Conservation (phyloP, 2,797 vertebrate genomes). For the Geotria australis region DNA sequence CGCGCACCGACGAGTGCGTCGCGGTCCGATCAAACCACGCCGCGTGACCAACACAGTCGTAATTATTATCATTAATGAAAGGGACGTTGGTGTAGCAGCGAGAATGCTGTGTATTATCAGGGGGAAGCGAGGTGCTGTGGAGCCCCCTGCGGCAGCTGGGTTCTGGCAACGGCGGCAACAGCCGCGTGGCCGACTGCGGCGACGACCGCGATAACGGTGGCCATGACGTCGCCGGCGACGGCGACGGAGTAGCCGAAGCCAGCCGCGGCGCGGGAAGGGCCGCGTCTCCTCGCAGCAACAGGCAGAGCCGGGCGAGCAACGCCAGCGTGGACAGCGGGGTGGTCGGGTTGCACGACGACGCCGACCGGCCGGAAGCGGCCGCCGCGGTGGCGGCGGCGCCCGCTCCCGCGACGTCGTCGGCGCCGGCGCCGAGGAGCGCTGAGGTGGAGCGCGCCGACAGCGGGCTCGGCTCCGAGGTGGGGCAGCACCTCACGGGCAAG, state of each 20-base stretch:
- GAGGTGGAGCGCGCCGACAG: conserved; percentile 50
- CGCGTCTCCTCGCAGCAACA: conserved; percentile 8
- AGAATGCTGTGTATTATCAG: conserved; percentile 12
- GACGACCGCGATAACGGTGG: no score
- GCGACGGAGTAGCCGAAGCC: no score
- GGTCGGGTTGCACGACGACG: conserved; percentile 34
- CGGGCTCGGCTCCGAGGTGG: conserved; percentile 35
- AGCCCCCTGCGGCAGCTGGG: conserved; percentile 37
- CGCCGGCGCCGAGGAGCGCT: conserved; percentile 1
- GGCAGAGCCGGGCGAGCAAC: conserved; percentile 43
- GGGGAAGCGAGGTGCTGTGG: conserved; percentile 63
- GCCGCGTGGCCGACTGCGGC: no score
- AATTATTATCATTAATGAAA: no score
- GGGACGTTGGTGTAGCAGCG: no score
- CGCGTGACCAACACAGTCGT: no score
- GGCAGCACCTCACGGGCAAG: conserved; percentile 31
- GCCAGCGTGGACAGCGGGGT: conserved; percentile 58
- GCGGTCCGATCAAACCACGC: no score
- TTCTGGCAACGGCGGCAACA: conserved; percentile 1
- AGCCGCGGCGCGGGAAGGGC: no score
- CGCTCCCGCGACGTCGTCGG: background rate
- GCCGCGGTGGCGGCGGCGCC: conserved; percentile 12
- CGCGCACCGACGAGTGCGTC: no score
- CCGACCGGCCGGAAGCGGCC: conserved; percentile 16
- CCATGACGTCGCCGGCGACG: no score